Base-by-base conservation (phyloP, 2,888 invertebrate species). In the Thelaira solivaga region DNA sequence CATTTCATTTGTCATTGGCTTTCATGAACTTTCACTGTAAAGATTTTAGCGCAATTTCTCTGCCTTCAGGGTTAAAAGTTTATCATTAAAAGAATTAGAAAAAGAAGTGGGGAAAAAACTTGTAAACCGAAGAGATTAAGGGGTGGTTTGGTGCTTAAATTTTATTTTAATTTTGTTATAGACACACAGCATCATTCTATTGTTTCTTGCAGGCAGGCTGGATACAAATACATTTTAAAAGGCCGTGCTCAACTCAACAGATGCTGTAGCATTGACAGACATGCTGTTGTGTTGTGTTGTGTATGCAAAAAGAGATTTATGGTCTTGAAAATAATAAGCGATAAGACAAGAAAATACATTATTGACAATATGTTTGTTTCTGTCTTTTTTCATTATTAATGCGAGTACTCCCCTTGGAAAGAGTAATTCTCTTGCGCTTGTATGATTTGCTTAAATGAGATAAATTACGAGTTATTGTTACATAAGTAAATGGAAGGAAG, bases 191-290 rank as follows among this genome's bases (percentile, higher is more conserved):
- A 51, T 18, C 18, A 13, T 26, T 36, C 26, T 39, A 13, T 59
- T 69, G 49, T 59, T 59, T n/a, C n/a, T n/a, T 20, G 20, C 11
- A 20, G 36, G 6, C 16, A 49, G 11, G 29, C 75, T 29, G 29
- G 53, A 61, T 65, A 43, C 18, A 11, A 47, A 61, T 65, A 43
- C 18, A 11, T 16, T 55, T 39, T 41, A 62, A 55, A 64, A 72
- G 55, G 71, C 34, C 61, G 10, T 72, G n/a, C 67, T n/a, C n/a
- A n/a, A 26, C 39, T 78, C 73, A 73, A 73, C 77, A 74, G 67
- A 72, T 72, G 67, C 62, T 67, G 36, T 29, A 61, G 47, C 41
- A 31, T 41, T 53, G 45, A 13, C 61, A 64, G n/a, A n/a, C n/a
- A n/a, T n/a, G n/a, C n/a, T n/a, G n/a, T n/a, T n/a, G n/a, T n/a